Conservation (phyloP, 1,140 invertebrate species). For the Drosophila sturtevanti region DNA sequence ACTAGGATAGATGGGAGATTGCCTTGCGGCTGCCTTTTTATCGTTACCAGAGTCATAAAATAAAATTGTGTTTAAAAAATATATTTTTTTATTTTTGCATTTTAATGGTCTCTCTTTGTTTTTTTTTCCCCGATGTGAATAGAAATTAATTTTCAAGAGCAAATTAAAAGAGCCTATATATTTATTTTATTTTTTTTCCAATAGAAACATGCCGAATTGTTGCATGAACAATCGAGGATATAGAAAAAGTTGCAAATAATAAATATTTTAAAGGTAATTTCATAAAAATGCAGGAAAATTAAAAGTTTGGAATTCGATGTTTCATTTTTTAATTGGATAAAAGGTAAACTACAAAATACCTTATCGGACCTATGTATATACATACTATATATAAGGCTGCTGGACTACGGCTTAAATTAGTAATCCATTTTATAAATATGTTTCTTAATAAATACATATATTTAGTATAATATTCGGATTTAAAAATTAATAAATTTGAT, state of each 20-base stretch:
- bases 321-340: constrained; percentile 65
- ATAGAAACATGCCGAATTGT: constrained; percentile 14
- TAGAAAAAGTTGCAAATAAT: background rate
- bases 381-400: too few relatives aligned
- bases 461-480: too few relatives aligned
- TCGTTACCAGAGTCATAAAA: constrained; percentile 56
- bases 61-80: constrained; percentile 48
- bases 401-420: too few relatives aligned
- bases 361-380: too few relatives aligned
- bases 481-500: too few relatives aligned
- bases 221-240: background rate
- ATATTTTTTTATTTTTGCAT: constrained; percentile 26
- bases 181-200: background rate
- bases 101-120: background rate
- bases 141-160: constrained; percentile 35
- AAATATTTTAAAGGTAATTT: constrained; percentile 9
- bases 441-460: too few relatives aligned
- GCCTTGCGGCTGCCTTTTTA: constrained; percentile 50
- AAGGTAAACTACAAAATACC: too few relatives aligned
- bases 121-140: background rate
- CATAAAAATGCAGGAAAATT: constrained; percentile 61
- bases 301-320: constrained; percentile 44
- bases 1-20: constrained; percentile 21
- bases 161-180: constrained; percentile 1
- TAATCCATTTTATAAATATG: too few relatives aligned